Conservation (phyloP, 2,888 invertebrate genomes). For the Steinernema scapterisci region DNA sequence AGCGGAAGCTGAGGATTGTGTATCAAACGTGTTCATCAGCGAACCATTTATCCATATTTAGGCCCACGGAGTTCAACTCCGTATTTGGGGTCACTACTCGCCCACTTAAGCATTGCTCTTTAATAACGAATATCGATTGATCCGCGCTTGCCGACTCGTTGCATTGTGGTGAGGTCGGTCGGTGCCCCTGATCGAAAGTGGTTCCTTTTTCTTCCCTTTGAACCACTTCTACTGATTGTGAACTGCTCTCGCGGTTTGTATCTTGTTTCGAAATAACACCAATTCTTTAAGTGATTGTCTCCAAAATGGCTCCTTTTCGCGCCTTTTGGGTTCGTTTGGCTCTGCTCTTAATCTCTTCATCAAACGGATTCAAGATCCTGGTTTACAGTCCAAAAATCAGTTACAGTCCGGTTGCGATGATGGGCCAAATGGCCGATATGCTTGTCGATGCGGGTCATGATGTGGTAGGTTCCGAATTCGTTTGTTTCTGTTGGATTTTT, state of each 20-base stretch:
- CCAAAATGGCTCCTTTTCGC: too few species aligned
- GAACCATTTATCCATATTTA: too few species aligned
- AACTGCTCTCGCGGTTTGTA: too few species aligned
- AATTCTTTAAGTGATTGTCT: too few species aligned
- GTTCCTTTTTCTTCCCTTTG: too few species aligned
- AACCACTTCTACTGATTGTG: too few species aligned
- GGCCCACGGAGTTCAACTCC: too few species aligned
- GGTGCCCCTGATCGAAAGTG: background rate
- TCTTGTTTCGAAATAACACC: too few species aligned
- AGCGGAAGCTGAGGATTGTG: too few species aligned
- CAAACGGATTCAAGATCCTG: background rate
- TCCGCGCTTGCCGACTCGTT: background rate
- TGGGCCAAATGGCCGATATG: background rate
- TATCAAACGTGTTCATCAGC: too few species aligned
- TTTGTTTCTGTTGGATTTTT: background rate
- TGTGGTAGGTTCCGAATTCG: background rate
- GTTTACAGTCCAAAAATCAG: background rate
- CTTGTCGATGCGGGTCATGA: conserved; percentile 16
- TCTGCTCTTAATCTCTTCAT: background rate
- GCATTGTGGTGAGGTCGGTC: background rate
- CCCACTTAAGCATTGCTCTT: too few species aligned
- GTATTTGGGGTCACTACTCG: too few species aligned
- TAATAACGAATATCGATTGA: background rate
- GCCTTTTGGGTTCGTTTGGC: background rate
- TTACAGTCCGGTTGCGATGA: background rate